A percentile compares a stretch with the other conserved stretches of the same genome.
Conservation (phyloP, 2,888 invertebrate genomes). For the Synergus laeviventris region DNA sequence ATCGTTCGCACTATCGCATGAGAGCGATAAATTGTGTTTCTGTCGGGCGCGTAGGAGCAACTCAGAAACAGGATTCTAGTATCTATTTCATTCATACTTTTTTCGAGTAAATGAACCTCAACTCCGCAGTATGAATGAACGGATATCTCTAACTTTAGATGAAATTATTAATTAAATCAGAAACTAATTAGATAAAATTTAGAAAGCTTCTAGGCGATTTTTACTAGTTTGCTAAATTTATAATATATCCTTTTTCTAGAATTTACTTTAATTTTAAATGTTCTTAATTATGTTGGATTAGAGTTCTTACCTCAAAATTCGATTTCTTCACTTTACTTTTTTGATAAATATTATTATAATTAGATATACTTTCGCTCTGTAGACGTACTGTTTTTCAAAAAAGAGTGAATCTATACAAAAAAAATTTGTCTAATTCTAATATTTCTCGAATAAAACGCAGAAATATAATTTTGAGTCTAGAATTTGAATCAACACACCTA, state of each 20-base stretch:
- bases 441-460: too few species aligned
- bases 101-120: slow-evolving; percentile 34
- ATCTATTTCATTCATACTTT: slow-evolving; percentile 34
- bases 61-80: slow-evolving; percentile 36
- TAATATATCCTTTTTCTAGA: background rate
- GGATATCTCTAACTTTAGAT: background rate
- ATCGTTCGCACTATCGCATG: slow-evolving; percentile 23
- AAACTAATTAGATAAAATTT: background rate
- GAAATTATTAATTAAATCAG: background rate
- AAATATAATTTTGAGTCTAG: too few species aligned
- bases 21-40: slow-evolving; percentile 26
- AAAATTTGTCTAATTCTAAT: too few species aligned
- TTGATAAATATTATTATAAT: too few species aligned
- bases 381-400: background rate
- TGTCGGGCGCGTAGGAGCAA: slow-evolving; percentile 30
- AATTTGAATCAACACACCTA: too few species aligned
- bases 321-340: too few species aligned
- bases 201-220: background rate
- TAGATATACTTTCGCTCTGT: too few species aligned
- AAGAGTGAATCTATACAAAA: too few species aligned
- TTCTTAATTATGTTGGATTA: too few species aligned
- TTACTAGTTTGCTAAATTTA: background rate
- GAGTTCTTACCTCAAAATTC: too few species aligned
- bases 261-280: background rate
- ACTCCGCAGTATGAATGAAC: background rate